Conservation (phyloP, 1,140 invertebrate species). For the Trypoxylus dichotomus region DNA sequence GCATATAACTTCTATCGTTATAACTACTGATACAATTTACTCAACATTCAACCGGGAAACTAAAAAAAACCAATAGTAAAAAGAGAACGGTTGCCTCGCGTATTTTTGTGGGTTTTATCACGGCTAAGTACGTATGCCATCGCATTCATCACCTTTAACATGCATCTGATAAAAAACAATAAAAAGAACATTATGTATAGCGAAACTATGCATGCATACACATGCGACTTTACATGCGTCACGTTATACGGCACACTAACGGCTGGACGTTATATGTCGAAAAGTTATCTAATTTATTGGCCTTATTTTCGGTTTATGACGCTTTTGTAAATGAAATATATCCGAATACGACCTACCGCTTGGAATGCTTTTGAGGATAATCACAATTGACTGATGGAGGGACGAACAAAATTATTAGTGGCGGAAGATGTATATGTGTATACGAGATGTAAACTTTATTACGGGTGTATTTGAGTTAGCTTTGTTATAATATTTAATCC, state of each 20-base stretch:
- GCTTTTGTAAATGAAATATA: neutral
- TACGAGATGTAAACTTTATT: neutral
- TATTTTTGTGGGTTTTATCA: neutral
- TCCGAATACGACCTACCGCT: neutral
- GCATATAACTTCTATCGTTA: no score
- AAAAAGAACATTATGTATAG: neutral
- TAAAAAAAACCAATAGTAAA: no score
- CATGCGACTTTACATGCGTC: constrained; percentile 20
- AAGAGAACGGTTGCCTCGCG: no score
- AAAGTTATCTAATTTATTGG: constrained; percentile 11
- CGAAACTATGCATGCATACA: neutral
- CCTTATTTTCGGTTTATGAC: neutral
- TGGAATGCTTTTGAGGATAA: neutral
- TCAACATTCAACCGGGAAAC: no score
- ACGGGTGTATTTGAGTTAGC: neutral
- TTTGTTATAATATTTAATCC: neutral
- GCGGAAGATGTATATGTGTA: neutral
- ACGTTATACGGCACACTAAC: neutral
- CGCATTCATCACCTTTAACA: neutral
- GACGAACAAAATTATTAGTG: neutral
- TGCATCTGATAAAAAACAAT: constrained; percentile 10
- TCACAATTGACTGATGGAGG: neutral
- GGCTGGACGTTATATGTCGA: neutral
- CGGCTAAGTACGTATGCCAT: neutral
- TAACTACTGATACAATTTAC: no score